A percentile compares a stretch with the other conserved stretches of the same genome.
Evolutionary conservation across 2,888 invertebrate genomes (phyloP).

Genomic region (Hoplodrina ambigua): DNA sequence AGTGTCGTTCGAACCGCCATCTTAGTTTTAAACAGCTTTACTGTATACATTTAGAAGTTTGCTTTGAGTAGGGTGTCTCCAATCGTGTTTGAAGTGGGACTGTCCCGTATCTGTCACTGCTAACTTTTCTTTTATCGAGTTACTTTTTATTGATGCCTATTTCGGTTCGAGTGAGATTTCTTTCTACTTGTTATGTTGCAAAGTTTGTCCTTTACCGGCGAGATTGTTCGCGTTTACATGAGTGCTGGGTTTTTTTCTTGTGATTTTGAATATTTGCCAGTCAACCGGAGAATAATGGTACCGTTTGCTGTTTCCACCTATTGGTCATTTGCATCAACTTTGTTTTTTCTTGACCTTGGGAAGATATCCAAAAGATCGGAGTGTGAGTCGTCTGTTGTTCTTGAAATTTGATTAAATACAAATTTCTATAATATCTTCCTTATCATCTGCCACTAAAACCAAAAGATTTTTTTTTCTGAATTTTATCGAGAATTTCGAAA

Average conservation of each 20-base stretch:
- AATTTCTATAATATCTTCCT: too few relatives aligned
- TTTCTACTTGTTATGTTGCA: conserved; percentile 53
- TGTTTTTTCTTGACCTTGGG: neutral
- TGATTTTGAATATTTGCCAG: conserved; percentile 10
- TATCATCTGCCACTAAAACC: too few relatives aligned
- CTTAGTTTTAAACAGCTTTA: conserved; percentile 68
- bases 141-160: conserved; percentile 66
- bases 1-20: conserved; percentile 60
- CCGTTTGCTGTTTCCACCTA: neutral
- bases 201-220: conserved; percentile 47
- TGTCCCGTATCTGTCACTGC: conserved; percentile 61
- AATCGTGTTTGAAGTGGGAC: conserved; percentile 65
- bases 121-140: conserved; percentile 76
- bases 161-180: conserved; percentile 52
- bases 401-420: neutral
- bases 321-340: neutral
- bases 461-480: too few relatives aligned
- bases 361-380: neutral
- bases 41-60: conserved; percentile 64
- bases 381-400: neutral
- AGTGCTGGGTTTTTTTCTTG: conserved; percentile 28
- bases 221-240: conserved; percentile 50
- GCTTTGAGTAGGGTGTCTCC: conserved; percentile 67
- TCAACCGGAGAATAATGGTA: neutral
- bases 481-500: neutral